Evolutionary conservation across 2,888 invertebrate species (phyloP).

Genomic region (Pachycephus smyrnensis): DNA sequence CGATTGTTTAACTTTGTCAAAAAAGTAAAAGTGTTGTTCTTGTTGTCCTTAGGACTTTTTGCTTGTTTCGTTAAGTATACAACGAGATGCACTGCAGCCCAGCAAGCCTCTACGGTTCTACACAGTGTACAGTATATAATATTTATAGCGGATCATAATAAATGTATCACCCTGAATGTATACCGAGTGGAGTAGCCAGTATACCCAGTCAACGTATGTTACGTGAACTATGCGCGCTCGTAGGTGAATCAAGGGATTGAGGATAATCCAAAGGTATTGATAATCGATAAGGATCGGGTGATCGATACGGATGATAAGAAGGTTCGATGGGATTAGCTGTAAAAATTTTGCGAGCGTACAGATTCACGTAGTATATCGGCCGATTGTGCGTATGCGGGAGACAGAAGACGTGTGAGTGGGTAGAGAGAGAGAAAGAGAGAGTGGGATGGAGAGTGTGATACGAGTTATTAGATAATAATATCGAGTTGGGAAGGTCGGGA

Average conservation of each 20-base stretch:
- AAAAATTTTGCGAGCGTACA: neutral
- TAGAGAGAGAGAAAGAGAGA: neutral
- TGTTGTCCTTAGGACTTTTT: neutral
- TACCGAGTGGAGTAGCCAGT: neutral
- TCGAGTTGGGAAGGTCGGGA: neutral
- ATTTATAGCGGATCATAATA: neutral
- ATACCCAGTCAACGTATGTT: neutral
- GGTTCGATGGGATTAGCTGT: neutral
- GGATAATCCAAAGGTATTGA: too few relatives aligned
- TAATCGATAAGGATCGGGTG: neutral
- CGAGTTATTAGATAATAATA: neutral
- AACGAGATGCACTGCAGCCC: conserved; percentile 22
- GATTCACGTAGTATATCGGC: neutral
- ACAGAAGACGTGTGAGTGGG: neutral
- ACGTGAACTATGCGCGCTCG: neutral
- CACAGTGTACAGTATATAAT: conserved; percentile 1
- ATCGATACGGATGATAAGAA: neutral
- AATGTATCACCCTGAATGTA: neutral
- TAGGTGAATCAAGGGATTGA: too few relatives aligned
- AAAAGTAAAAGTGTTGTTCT: neutral
- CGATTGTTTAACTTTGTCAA: neutral
- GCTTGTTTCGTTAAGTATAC: conserved; percentile 9
- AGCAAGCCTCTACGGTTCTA: conserved; percentile 24
- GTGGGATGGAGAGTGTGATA: neutral
- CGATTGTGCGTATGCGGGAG: neutral